These are phyloP conservation scores for Diadumene lineata DNA, from an alignment of 92 coral and sea anemone genomes.

Conservation along the genomic window DNA sequence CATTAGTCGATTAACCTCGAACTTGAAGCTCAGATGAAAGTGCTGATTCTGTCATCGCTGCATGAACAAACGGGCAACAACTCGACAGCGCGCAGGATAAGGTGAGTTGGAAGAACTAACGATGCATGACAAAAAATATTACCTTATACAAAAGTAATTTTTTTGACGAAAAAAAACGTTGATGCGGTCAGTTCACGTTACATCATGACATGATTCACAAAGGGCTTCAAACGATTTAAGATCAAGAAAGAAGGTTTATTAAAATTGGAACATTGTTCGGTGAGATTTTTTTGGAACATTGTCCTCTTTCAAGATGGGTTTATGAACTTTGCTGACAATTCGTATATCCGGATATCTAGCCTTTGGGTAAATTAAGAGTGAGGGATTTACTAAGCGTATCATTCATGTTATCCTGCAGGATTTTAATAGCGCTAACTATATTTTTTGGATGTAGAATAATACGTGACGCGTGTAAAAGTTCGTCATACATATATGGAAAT, in stretches of 20 bases:
- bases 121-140: too few species aligned
- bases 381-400: neutral
- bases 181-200: too few species aligned
- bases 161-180: too few species aligned
- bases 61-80: conserved; percentile 79
- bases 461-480: too few species aligned
- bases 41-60: conserved; percentile 73
- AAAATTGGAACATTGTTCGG: neutral
- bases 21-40: conserved; percentile 42
- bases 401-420: neutral
- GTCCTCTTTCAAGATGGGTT: neutral
- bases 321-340: neutral
- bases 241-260: neutral
- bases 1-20: neutral
- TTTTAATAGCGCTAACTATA: too few species aligned
- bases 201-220: too few species aligned
- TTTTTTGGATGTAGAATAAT: too few species aligned
- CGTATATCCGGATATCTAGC: neutral
- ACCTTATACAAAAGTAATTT: too few species aligned
- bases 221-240: too few species aligned
- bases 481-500: too few species aligned
- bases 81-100: conserved; percentile 76
- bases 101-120: conserved; percentile 48
- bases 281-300: neutral
- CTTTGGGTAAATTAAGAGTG: neutral